Evolutionary conservation across 2,113 vertebrate species (phyloP).

Genomic region (Hypocryptadius cinnamomeus): DNA sequence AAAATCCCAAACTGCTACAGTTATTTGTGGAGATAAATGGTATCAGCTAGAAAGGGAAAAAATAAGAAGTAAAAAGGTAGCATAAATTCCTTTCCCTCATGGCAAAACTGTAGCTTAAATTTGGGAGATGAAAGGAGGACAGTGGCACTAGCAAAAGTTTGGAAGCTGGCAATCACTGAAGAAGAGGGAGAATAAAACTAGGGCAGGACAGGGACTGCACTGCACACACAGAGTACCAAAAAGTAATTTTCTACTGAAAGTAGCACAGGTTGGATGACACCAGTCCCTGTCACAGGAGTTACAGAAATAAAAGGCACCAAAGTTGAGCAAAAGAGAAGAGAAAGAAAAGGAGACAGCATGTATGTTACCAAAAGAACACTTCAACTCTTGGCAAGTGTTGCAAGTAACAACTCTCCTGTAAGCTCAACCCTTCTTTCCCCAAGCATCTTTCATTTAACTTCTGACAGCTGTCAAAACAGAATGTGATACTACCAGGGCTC

Average conservation of each 20-base stretch:
- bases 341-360: neutral
- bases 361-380: neutral
- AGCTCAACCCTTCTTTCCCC: neutral
- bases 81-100: neutral
- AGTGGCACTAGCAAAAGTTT: neutral
- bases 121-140: neutral
- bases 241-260: neutral
- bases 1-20: neutral
- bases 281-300: neutral
- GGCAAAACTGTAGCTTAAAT: neutral
- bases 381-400: neutral
- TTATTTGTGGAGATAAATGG: neutral
- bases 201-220: neutral
- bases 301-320: neutral
- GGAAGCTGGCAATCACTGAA: neutral
- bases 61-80: neutral
- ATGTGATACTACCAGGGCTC: neutral
- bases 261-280: neutral
- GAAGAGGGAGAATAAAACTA: neutral
- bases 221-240: neutral
- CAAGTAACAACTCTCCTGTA: neutral
- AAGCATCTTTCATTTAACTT: slow-evolving; percentile 5
- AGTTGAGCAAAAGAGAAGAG: neutral
- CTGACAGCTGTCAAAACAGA: slow-evolving; percentile 53
- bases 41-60: neutral